Evolutionary conservation across 2,797 vertebrate species (phyloP), one percentile per base, ranked within the genome.

Genomic region (Propithecus deckenii): DNA sequence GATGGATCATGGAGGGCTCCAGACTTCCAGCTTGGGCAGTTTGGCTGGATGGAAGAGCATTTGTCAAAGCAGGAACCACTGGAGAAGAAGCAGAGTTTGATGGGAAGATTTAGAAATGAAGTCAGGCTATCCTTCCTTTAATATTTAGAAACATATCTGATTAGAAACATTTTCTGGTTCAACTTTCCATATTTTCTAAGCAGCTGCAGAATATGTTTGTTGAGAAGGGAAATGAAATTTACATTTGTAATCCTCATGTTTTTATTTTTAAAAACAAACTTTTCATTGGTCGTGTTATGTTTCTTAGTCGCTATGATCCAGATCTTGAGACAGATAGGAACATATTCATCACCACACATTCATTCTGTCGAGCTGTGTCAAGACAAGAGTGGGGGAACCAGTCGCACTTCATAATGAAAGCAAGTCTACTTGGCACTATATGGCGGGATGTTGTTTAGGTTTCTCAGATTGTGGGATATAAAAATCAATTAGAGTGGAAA

Each of bases 191-290:
- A 48, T 89, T 88, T 95, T 86, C 48, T 86, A 88, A 94, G 87
- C 50, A 96, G 67, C 78, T 97, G 57, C 30, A 86, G 89, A 76
- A 75, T 93, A 41, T 67, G 80, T 92, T 92, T 96, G 74, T 92
- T 79, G 50, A 87, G 65, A 94, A 97, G 69, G 72, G 81, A 96
- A 80, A 71, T 93, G n/a, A 74, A 95, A 96, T 95, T 96, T 95
- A 78, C 50, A 88, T 97, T 96, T 91, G 61, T 93, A 95, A 97
- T 97, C 79, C 81, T 96, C 94, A 93, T 79, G 17, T 96, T 97
- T 98, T 95, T 85, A 94, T 86, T 97, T 61, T 95, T 95, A 95
- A 91, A 78, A 84, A 75, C 28, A 59, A 38, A 96, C 78, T 94
- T 97, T 90, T 95, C 91, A 85, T 92, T 97, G 86, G 67, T 81